Base-by-base conservation (phyloP, 2,888 invertebrate species). In the Erebia epiphron region DNA sequence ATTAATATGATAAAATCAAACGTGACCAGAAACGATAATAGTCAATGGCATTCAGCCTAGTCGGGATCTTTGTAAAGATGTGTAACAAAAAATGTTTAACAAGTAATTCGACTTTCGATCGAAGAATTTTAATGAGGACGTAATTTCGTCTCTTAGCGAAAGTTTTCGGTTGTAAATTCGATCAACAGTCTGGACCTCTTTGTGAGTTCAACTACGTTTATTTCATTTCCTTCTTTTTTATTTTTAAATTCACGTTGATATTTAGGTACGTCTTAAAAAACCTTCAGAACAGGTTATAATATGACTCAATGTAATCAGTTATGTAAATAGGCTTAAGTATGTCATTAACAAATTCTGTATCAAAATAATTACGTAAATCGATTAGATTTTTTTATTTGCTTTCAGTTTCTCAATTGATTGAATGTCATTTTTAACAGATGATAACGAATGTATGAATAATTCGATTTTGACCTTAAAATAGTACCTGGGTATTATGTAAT, bases 161-260 rank as follows among this genome's bases (percentile, higher is more conserved):
- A 58, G 57, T 26, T 58, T 58, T 58, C 35, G 57, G n/a, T 58
- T 35, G 57, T 26, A 58, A 14, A 58, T 35, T 57, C 26, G 57
- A 57, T 57, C 2, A 11, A 21, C 57, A 35, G 11, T 26, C 13
- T 21, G 5, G 26, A 26, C 26, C 13, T 21, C 26, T 57, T 57
- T 21, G 21, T 11, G 13, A 26, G 57, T 10, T 13, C 5, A 21
- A 21, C 11, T 21, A 11, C 11, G 1, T 56, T 56, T 10, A 21
- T 56, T 11, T 56, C 11, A 56, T 11, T 56, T 18, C 1, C 3
- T 21, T 21, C 9, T 35, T 11, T 35, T 14, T 57, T 1, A 5
- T 26, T 26, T 1, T 7, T 26, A 21, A 21, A 2, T 2, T 7
- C n/a, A 26, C 26, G 3, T 26, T 57, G 13, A 26, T 57, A 57